Conservation (phyloP, 2,797 vertebrate species). For the Dromococcyx pavoninus region DNA sequence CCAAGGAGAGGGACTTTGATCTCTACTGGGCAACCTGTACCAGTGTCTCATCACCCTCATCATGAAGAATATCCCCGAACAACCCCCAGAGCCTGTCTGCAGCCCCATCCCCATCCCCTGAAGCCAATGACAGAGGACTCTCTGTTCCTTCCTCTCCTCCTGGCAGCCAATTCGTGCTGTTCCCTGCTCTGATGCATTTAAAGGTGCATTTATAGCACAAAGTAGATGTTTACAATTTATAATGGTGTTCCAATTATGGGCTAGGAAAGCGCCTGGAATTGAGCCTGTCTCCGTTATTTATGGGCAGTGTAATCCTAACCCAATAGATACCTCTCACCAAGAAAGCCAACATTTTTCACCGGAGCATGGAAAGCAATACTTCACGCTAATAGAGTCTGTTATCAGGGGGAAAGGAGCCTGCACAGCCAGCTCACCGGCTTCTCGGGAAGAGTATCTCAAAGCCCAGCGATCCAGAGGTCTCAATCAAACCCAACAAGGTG, state of each 20-base stretch:
- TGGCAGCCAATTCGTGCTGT: neutral
- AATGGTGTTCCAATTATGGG: constrained; percentile 36
- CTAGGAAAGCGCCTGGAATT: constrained; percentile 35
- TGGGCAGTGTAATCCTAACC: constrained; percentile 37
- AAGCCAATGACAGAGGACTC: neutral
- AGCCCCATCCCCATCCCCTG: neutral
- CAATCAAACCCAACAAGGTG: neutral
- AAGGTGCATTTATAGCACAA: neutral
- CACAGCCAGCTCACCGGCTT: neutral
- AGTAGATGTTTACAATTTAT: constrained; percentile 42
- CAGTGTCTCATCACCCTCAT: too few relatives aligned
- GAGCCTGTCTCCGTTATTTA: constrained; percentile 48
- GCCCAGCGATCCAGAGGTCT: neutral
- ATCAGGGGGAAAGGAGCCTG: neutral
- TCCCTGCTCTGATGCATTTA: neutral
- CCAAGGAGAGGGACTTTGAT: too few relatives aligned
- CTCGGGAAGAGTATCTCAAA: neutral
- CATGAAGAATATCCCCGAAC: neutral
- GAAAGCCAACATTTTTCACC: constrained; percentile 28
- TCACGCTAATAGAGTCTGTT: constrained; percentile 47
- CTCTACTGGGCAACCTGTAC: too few relatives aligned
- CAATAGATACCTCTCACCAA: neutral
- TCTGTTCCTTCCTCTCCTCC: neutral
- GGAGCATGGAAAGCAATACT: neutral
- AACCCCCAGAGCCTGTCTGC: accelerated